Evolutionary conservation across 2,888 invertebrate species (phyloP), one percentile per base, ranked within the genome.

Genomic region (Cistogaster globosa): DNA sequence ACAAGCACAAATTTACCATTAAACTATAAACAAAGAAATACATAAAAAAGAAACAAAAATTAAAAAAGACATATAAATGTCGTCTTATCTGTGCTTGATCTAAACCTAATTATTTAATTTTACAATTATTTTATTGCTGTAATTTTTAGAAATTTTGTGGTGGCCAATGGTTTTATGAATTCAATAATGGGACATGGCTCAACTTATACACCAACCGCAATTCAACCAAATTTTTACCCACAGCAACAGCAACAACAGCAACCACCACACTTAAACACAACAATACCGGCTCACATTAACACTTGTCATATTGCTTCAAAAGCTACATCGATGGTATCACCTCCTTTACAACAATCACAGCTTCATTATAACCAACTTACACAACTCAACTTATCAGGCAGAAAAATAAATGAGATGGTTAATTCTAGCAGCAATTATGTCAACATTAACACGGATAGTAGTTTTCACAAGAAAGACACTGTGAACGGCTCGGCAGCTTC

Each of bases 161-260:
- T 94, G 83, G 94, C 94, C 69, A 94, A 94, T 67, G 94, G 94
- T 75, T 92, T 94, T 89, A 94, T 95, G 90, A 92, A 91, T 89
- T 92, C 92, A 87, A 92, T 92, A 88, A 92, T 91, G 91, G 89
- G 91, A 88, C 92, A 92, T 36, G 88, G 88, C 77, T 88, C 88
- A 68, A 32, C 82, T 65, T 62, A 69, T 84, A 90, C 93, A 78
- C 93, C 93, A 82, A 92, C 93, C 65, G 93, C 93, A 83, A 74
- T 88, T 63, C 88, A 88, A 32, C 87, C 86, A 67, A 86, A 84
- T 75, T 86, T 86, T 51, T 88, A 88, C 84, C 82, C 86, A 12
- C 87, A 86, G 32, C 87, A 75, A 38, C 83, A 63, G 32, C 79
- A 63, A 48, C 86, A 86, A 86, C 26, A 86, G 22, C 87, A 75